Conservation (phyloP, 2,888 invertebrate species). For the Tryphoninae sp. region DNA sequence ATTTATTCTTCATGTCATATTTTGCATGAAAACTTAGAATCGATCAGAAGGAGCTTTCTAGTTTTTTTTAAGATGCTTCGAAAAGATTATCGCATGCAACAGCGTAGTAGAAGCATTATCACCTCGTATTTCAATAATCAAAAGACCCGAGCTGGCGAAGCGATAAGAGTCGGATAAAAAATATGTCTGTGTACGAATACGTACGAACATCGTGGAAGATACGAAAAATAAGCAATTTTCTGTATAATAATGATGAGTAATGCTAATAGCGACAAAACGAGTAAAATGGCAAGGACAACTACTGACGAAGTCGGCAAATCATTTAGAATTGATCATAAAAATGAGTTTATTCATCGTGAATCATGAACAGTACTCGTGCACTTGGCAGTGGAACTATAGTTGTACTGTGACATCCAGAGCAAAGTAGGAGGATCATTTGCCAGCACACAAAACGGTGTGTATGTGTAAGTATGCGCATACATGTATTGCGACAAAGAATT, state of each 20-base stretch:
- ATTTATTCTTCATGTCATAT: not conserved
- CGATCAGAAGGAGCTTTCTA: not conserved
- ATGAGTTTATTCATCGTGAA: constrained; percentile 27
- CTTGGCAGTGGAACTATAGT: constrained; percentile 38
- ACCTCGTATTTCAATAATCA: constrained; percentile 26
- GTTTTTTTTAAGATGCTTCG: not conserved
- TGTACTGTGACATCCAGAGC: constrained; percentile 39
- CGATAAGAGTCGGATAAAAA: constrained; percentile 14
- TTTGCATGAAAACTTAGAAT: not conserved
- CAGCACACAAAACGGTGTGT: constrained; percentile 23
- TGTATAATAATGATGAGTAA: not conserved
- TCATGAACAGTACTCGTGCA: constrained; percentile 23
- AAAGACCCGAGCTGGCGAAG: not conserved
- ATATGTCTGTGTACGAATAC: not conserved
- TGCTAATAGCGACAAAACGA: not conserved
- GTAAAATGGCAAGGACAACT: no score
- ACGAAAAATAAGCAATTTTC: not conserved
- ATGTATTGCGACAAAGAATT: not conserved
- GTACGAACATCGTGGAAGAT: not conserved
- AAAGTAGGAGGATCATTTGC: constrained; percentile 53
- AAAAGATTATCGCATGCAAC: not conserved
- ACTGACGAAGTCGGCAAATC: not conserved
- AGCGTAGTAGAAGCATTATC: not conserved
- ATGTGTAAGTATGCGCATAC: constrained; percentile 16
- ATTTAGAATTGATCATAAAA: not conserved